Evolutionary conservation across 2,888 invertebrate species (phyloP), one percentile per base, ranked within the genome.

Genomic region (Rhagium mordax): DNA sequence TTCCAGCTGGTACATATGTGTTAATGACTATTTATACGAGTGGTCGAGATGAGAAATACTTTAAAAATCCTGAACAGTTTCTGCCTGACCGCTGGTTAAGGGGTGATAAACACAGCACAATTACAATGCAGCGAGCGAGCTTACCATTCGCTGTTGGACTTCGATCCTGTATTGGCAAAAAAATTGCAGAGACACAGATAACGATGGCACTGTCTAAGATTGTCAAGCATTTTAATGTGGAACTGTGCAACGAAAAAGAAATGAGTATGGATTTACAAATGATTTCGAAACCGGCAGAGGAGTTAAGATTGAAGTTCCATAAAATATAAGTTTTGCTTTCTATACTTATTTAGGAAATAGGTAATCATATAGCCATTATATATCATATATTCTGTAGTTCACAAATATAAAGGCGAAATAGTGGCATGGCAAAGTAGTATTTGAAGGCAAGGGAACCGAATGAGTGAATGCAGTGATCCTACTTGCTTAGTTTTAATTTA

Each of bases 21-120:
- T 89, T 96, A 71, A 90, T 97, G 82, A 97, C 97, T 20, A 90
- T 97, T 66, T 98, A 95, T 85, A 94, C 96, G 53, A 94, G 95
- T 78, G 94, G 97, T 1, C 90, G 96, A 67, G 92, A 95, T 86
- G 88, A 91, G 0, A 85, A 88, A 15, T 91, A 94, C 85, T 97
- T 96, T 86, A 89, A 90, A 33, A 84, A 91, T 65, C 93, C 96
- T 8, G 84, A 92, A 41, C 83, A 88, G 74, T 95, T 96, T 83
- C 84, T 90, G 75, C 96, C 97, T 0, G 92, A 93, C 81, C 90
- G 97, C 61, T 97, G 97, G 97, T 85, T 89, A 48, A 90, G 93
- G 79, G 79, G 77, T 20, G 67, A 72, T 53, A 75, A 73, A 1
- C 70, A 75, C 15, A 84, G 83, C 72, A 67, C 55, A 24, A 29